phyloP scores from a whole-genome alignment of 2,888 invertebrate genomes.

The Anaspis maculata region DNA sequence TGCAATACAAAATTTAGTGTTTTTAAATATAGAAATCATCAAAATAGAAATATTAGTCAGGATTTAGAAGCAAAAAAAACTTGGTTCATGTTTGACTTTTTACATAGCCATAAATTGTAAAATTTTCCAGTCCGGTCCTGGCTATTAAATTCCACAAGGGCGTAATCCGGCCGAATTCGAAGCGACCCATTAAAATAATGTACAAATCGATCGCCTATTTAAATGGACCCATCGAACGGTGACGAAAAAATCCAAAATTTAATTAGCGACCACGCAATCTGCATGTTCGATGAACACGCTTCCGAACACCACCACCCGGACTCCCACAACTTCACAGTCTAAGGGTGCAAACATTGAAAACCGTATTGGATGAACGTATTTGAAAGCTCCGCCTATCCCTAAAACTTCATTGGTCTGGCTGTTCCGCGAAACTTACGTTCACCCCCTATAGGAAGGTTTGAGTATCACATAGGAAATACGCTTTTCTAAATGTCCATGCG shows the following conservation, averaged over 20 bases:
- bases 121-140: too few relatives aligned
- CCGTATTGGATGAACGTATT: slow-evolving; percentile 46
- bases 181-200: too few relatives aligned
- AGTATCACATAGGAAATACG: slow-evolving; percentile 32
- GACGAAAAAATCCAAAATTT: slow-evolving; percentile 7
- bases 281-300: slow-evolving; percentile 5
- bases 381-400: slow-evolving; percentile 37
- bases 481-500: slow-evolving; percentile 28
- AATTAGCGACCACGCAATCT: slow-evolving; percentile 12
- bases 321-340: slow-evolving; percentile 25
- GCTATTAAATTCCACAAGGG: too few relatives aligned
- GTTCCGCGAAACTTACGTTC: slow-evolving; percentile 41
- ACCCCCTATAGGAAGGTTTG: slow-evolving; percentile 42
- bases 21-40: too few relatives aligned
- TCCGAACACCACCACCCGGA: slow-evolving; percentile 1
- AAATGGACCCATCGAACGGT: too few relatives aligned
- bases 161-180: too few relatives aligned
- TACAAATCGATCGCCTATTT: too few relatives aligned
- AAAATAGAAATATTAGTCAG: too few relatives aligned
- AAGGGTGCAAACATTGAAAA: slow-evolving; percentile 39
- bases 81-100: too few relatives aligned
- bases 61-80: too few relatives aligned
- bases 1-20: too few relatives aligned
- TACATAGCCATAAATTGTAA: too few relatives aligned
- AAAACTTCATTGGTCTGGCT: slow-evolving; percentile 41